These are phyloP conservation scores for Drosophila neoperkinsi DNA, from an alignment of 2,888 invertebrate genomes.

Conservation along the genomic window DNA sequence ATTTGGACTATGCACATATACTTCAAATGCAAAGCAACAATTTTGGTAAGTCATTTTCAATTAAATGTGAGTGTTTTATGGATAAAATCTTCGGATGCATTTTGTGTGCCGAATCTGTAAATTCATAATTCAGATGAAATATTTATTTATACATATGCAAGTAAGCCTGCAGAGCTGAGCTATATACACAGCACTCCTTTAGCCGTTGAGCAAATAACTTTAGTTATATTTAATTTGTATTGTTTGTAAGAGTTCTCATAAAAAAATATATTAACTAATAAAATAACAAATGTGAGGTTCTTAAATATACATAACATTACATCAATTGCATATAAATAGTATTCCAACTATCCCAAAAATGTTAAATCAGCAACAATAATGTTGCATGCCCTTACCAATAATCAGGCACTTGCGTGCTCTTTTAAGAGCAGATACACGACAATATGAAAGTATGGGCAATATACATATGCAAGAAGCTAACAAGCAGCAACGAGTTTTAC, in stretches of 20 bases:
- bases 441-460: conserved; percentile 5
- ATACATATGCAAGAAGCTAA: background rate
- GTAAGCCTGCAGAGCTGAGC: background rate
- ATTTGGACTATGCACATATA: conserved; percentile 1
- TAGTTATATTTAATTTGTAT: background rate
- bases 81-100: background rate
- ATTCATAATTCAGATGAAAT: conserved; percentile 4
- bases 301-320: background rate
- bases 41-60: conserved; percentile 17
- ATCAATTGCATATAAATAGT: background rate
- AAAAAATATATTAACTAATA: background rate
- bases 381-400: background rate
- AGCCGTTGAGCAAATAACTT: background rate
- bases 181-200: background rate
- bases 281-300: background rate
- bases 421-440: background rate
- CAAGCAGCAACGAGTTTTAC: conserved; percentile 20
- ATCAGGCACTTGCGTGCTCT: background rate
- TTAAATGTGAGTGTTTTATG: conserved; percentile 4
- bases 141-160: background rate
- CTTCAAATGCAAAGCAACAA: conserved; percentile 4
- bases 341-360: background rate
- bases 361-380: background rate
- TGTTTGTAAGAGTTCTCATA: background rate
- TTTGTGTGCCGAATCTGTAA: background rate